Conservation (phyloP, 37 sponge, comb jelly and placozoan genomes). For the Spongilla lacustris region DNA sequence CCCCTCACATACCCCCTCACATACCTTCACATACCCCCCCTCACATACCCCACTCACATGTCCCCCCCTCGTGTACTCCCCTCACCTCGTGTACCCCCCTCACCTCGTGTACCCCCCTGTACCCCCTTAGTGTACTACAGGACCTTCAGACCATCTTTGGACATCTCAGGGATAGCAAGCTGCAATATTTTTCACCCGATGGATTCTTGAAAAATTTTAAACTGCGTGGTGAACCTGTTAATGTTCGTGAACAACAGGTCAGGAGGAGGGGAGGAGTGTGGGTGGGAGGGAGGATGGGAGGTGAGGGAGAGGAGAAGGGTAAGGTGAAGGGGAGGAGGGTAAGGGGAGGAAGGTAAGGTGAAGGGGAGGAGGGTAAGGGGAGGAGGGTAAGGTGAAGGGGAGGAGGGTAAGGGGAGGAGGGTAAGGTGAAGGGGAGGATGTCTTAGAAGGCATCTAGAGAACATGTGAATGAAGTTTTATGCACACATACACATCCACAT, state of each 20-base stretch:
- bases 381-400: too few relatives aligned
- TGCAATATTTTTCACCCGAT: constrained; percentile 91
- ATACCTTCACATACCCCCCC: too few relatives aligned
- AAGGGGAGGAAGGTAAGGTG: too few relatives aligned
- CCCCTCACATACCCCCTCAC: too few relatives aligned
- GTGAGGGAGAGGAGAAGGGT: too few relatives aligned
- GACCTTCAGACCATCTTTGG: constrained; percentile 88
- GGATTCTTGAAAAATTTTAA: constrained; percentile 93
- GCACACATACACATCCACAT: not conserved
- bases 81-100: not conserved
- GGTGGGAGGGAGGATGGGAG: not conserved
- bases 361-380: too few relatives aligned
- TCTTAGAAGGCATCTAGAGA: too few relatives aligned
- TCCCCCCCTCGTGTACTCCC: not conserved
- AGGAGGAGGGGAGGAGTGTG: not conserved
- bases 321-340: too few relatives aligned
- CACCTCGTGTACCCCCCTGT: not conserved
- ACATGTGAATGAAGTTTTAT: too few relatives aligned
- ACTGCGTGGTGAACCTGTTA: constrained; percentile 84
- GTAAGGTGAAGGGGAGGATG: too few relatives aligned
- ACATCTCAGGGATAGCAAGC: constrained; percentile 73
- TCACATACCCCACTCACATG: constrained; percentile 7
- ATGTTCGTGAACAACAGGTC: constrained; percentile 87
- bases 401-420: too few relatives aligned
- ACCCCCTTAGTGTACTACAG: constrained; percentile 67